phyloP scores from a whole-genome alignment of 92 coral and sea anemone genomes.

The Actinostola sp. region DNA sequence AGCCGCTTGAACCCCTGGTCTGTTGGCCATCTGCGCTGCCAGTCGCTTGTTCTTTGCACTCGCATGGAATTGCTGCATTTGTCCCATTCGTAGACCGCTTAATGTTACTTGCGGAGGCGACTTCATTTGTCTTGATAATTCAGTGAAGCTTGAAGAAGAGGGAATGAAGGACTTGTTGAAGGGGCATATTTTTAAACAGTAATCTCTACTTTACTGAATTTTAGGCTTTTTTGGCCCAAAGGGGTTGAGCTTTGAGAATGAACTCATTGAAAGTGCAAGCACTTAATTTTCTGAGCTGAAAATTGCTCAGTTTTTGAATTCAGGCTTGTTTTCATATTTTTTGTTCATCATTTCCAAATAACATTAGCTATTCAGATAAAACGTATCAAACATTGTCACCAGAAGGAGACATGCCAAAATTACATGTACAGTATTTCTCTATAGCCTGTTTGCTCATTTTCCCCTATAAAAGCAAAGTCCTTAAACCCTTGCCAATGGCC shows the following conservation, averaged over 20 bases:
- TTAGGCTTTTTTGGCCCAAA: constrained; percentile 6
- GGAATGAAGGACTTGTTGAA: constrained; percentile 58
- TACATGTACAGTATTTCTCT: neutral
- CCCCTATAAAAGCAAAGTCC: constrained; percentile 34
- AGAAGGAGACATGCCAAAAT: neutral
- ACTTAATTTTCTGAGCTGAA: constrained; percentile 23
- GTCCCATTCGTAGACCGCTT: constrained; percentile 76
- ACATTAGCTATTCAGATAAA: constrained; percentile 9
- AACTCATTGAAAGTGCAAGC: constrained; percentile 27
- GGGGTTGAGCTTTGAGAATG: constrained; percentile 26
- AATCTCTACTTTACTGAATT: neutral
- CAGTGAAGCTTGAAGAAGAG: constrained; percentile 91
- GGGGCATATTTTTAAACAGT: neutral
- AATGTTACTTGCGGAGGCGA: constrained; percentile 91
- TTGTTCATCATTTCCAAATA: neutral
- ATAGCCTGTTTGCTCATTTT: constrained; percentile 30
- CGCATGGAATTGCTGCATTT: constrained; percentile 79
- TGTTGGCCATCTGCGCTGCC: constrained; percentile 97
- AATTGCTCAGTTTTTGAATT: neutral
- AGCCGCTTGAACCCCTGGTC: constrained; percentile 86
- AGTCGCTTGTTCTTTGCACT: constrained; percentile 90
- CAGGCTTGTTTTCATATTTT: constrained; percentile 9
- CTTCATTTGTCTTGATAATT: constrained; percentile 79
- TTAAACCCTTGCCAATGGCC: constrained; percentile 44
- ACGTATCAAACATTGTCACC: constrained; percentile 1